A percentile compares a stretch with the other conserved stretches of the same genome.
These are phyloP conservation scores for Rhabdomys pumilio DNA, from an alignment of 2,797 vertebrate species.

Conservation along the genomic window DNA sequence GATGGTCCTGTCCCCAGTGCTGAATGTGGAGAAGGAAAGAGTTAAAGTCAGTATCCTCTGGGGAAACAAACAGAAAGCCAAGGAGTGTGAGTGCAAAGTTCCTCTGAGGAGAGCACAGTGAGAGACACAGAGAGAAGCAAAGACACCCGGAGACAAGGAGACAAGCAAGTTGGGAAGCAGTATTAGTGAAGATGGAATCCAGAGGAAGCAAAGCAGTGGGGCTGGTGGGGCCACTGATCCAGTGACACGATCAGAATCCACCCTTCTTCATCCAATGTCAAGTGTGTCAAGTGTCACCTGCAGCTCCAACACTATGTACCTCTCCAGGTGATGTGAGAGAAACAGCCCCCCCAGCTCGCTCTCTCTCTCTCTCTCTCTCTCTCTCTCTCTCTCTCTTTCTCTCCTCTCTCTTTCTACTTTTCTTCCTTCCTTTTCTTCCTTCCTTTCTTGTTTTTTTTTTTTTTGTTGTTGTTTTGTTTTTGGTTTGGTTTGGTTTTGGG, in stretches of 20 bases:
- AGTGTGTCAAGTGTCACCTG: background rate
- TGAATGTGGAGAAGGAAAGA: conserved; percentile 5
- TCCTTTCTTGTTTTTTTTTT: background rate
- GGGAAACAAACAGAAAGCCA: conserved; percentile 58
- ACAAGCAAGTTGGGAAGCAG: conserved; percentile 7
- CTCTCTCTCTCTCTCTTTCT: too few species aligned
- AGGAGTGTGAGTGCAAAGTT: background rate
- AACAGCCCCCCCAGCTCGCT: background rate
- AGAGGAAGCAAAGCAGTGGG: background rate
- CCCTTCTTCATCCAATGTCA: conserved; percentile 16
- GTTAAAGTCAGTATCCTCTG: background rate
- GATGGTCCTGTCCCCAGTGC: background rate
- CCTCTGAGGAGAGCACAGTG: background rate
- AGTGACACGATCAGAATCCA: background rate
- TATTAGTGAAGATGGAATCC: conserved; percentile 47
- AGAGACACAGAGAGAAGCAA: background rate
- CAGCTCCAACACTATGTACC: background rate
- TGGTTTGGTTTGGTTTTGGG: too few species aligned
- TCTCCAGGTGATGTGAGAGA: background rate
- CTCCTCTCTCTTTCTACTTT: background rate
- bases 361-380: background rate
- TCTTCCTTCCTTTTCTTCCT: background rate
- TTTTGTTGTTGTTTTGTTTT: too few species aligned
- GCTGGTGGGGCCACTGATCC: conserved; percentile 4
- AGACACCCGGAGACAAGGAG: background rate